phyloP scores from a whole-genome alignment of 2,888 invertebrate genomes.

The Microchrysa polita region DNA sequence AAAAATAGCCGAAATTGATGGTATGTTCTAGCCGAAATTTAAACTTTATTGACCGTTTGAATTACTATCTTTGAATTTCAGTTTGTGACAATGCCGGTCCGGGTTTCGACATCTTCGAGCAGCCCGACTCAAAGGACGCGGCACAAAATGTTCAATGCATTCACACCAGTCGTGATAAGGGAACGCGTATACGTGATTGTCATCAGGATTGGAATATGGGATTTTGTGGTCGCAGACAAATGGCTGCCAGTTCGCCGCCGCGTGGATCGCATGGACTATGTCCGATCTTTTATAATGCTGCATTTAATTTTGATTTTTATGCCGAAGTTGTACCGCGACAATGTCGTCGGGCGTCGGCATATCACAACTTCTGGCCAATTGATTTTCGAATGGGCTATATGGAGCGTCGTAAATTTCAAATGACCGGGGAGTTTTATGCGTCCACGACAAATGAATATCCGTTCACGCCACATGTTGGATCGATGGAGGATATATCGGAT shows the following conservation, averaged over 20 bases:
- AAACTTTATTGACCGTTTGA: neutral
- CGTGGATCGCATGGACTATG: conserved; percentile 54
- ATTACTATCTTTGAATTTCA: conserved; percentile 32
- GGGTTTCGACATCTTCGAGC: conserved; percentile 52
- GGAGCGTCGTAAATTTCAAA: conserved; percentile 51
- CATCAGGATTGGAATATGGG: conserved; percentile 57
- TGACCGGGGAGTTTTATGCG: conserved; percentile 51
- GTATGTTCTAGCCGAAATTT: conserved; percentile 44
- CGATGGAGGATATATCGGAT: neutral
- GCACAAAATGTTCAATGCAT: conserved; percentile 56
- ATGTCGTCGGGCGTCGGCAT: conserved; percentile 46
- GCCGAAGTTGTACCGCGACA: conserved; percentile 52
- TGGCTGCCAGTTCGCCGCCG: conserved; percentile 51
- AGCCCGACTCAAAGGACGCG: conserved; percentile 51
- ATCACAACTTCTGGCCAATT: conserved; percentile 49
- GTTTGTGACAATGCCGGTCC: conserved; percentile 55
- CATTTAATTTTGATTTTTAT: conserved; percentile 53
- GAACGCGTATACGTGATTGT: conserved; percentile 53
- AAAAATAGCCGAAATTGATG: conserved; percentile 53
- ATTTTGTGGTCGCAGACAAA: conserved; percentile 53
- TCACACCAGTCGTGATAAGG: conserved; percentile 54
- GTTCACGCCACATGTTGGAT: conserved; percentile 48
- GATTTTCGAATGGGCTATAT: conserved; percentile 55
- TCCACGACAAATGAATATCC: conserved; percentile 52
- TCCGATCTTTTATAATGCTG: conserved; percentile 54